A percentile compares a stretch with the other conserved stretches of the same genome.
Evolutionary conservation across 2,797 vertebrate species (phyloP).

Genomic region (Pseudochirops cupreus): DNA sequence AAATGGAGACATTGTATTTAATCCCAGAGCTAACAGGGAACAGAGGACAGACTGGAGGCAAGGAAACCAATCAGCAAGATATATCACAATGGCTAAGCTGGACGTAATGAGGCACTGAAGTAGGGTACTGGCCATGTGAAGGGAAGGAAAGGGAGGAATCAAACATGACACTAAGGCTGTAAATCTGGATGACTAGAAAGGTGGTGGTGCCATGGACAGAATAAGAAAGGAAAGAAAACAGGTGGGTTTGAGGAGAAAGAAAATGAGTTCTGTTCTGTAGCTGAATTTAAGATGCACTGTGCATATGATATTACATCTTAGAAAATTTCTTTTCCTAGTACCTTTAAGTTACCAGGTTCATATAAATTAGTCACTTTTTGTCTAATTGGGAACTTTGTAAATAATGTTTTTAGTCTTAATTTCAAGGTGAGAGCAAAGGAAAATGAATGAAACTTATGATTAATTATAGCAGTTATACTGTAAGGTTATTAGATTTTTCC

Average conservation of each 20-base stretch:
- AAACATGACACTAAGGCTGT: not conserved
- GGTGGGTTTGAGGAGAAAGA: not conserved
- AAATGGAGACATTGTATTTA: not conserved
- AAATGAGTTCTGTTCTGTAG: not conserved
- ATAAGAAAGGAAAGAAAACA: not conserved
- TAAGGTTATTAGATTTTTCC: constrained; percentile 24
- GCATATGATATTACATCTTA: not conserved
- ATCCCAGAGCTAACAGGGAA: not conserved
- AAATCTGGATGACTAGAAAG: not conserved
- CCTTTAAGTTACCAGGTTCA: constrained; percentile 45
- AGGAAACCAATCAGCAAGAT: not conserved
- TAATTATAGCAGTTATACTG: not conserved
- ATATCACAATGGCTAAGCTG: not conserved
- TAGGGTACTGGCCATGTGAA: not conserved
- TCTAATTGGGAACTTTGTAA: constrained; percentile 52
- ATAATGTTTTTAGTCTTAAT: constrained; percentile 48
- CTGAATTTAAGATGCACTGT: not conserved
- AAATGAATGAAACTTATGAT: constrained; percentile 41
- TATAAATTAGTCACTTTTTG: constrained; percentile 19
- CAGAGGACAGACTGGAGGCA: not conserved
- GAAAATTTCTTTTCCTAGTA: constrained; percentile 15
- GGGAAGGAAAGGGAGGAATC: not conserved
- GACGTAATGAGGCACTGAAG: not conserved
- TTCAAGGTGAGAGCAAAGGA: constrained; percentile 62
- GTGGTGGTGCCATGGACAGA: not conserved